A percentile compares a stretch with the other conserved stretches of the same genome.
phyloP scores from a whole-genome alignment of 2,113 vertebrate genomes.

The Myanophis thanlyinensis region DNA sequence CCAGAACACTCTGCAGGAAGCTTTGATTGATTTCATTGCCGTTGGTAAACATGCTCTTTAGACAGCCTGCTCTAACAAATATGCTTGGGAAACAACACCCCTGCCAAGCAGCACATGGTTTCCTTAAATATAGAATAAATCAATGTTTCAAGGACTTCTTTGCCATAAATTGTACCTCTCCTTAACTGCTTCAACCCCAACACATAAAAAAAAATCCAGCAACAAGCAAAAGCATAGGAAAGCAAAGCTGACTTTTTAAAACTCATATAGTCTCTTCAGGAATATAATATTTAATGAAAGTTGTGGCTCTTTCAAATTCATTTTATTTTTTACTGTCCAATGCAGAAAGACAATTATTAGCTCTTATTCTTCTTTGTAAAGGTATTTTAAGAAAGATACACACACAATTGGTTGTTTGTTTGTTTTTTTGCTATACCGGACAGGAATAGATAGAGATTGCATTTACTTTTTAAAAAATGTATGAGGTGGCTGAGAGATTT shows the following conservation, averaged over 20 bases:
- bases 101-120: slow-evolving; percentile 18
- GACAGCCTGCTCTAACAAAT: slow-evolving; percentile 27
- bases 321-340: neutral
- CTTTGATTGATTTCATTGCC: neutral
- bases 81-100: slow-evolving; percentile 36
- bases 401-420: neutral
- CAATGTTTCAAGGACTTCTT: slow-evolving; percentile 22
- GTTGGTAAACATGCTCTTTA: slow-evolving; percentile 34
- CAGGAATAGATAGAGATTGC: neutral
- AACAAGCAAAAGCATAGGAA: slow-evolving; percentile 11
- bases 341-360: neutral
- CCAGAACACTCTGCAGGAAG: slow-evolving; percentile 1
- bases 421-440: neutral
- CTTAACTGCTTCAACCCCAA: slow-evolving; percentile 43
- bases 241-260: neutral
- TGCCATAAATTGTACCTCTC: slow-evolving; percentile 20
- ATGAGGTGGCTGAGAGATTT: neutral
- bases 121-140: slow-evolving; percentile 22
- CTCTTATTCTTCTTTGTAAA: neutral
- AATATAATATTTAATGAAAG: neutral
- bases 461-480: neutral
- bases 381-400: neutral
- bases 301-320: neutral
- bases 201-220: slow-evolving; percentile 17
- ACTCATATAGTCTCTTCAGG: neutral